Conservation (phyloP, 2,797 vertebrate species). For the Characodon lateralis region DNA sequence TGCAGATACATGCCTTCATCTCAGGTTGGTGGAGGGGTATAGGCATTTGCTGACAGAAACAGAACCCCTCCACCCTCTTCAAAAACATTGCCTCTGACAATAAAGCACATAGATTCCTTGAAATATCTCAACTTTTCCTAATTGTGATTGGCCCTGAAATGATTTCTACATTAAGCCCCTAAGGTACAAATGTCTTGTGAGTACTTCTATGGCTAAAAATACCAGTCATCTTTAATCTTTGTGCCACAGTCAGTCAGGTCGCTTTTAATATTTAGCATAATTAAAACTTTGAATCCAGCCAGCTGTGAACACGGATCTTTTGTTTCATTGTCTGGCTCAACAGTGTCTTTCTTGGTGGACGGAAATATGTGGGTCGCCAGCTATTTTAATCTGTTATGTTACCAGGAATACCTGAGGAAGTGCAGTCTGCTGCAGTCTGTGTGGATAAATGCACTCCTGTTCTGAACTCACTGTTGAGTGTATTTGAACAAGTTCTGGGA, state of each 20-base stretch:
- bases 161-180: not conserved
- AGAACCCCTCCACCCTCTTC: not conserved
- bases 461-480: not conserved
- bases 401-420: conserved; percentile 77
- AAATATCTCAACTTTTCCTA: too few species aligned
- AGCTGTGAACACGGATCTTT: conserved; percentile 44
- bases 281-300: conserved; percentile 34
- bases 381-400: conserved; percentile 83
- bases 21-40: conserved; percentile 8
- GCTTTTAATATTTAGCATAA: conserved; percentile 19
- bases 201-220: not conserved
- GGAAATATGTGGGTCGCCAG: conserved; percentile 78
- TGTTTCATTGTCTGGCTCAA: conserved; percentile 59
- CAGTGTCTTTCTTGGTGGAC: conserved; percentile 46
- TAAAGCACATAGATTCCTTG: not conserved
- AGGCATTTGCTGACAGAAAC: conserved; percentile 7
- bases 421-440: conserved; percentile 60
- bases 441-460: not conserved
- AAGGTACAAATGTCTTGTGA: not conserved
- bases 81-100: not conserved
- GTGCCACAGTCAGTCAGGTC: not conserved
- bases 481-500: not conserved
- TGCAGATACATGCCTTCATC: conserved; percentile 53
- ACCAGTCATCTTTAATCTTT: conserved; percentile 2
- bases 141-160: not conserved